Evolutionary conservation across 1,140 invertebrate genomes (phyloP).

Genomic region (Odontomachus brunneus): DNA sequence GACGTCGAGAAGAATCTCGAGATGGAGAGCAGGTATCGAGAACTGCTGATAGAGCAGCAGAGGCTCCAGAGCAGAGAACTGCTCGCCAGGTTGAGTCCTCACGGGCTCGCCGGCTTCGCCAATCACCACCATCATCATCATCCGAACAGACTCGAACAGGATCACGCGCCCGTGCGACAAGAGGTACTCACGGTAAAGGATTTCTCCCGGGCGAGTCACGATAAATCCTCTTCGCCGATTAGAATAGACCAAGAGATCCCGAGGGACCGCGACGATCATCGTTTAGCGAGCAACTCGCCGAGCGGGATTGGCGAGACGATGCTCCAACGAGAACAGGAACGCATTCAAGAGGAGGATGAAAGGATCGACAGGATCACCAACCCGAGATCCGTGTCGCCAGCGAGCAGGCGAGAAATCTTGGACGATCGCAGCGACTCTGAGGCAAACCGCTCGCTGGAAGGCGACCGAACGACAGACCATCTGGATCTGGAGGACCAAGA

Average conservation of each 20-base stretch:
- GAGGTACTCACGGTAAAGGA: constrained; percentile 82
- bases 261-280: constrained; percentile 64
- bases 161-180: constrained; percentile 70
- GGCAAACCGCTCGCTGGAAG: constrained; percentile 81
- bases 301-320: constrained; percentile 65
- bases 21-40: constrained; percentile 79
- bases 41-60: constrained; percentile 81
- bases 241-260: constrained; percentile 74
- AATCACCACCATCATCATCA: constrained; percentile 74
- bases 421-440: constrained; percentile 83
- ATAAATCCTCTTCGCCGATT: constrained; percentile 81
- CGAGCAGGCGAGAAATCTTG: constrained; percentile 75
- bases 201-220: constrained; percentile 79
- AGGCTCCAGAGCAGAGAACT: constrained; percentile 81
- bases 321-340: constrained; percentile 70
- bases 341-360: constrained; percentile 73
- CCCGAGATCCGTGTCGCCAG: constrained; percentile 78
- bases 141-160: constrained; percentile 63
- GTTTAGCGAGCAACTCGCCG: constrained; percentile 64
- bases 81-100: constrained; percentile 80
- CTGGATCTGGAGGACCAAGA: constrained; percentile 81
- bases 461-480: constrained; percentile 78
- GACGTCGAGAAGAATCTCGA: constrained; percentile 76
- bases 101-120: constrained; percentile 70
- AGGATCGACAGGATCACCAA: constrained; percentile 70